These are phyloP conservation scores for Pachymerium ferrugineum DNA, from an alignment of 2,888 invertebrate genomes.

Conservation along the genomic window DNA sequence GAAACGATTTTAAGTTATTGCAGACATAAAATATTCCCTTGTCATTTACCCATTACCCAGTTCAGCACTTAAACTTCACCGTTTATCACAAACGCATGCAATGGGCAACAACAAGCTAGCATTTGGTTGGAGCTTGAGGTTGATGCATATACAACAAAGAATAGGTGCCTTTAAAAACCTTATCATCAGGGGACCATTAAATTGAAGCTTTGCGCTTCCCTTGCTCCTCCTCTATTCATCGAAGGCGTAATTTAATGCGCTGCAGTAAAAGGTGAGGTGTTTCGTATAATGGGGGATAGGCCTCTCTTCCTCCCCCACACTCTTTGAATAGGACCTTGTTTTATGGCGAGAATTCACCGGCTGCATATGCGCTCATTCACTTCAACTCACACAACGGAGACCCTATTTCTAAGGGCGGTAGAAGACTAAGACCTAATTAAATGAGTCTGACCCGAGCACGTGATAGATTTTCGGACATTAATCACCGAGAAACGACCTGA, in stretches of 20 bases:
- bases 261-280: constrained; percentile 20
- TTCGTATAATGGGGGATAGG: constrained; percentile 14
- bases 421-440: constrained; percentile 24
- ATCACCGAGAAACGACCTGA: constrained; percentile 23
- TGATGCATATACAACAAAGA: constrained; percentile 24
- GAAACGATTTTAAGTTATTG: constrained; percentile 7
- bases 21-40: neutral
- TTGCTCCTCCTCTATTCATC: constrained; percentile 23
- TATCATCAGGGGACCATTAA: constrained; percentile 24
- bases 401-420: constrained; percentile 7
- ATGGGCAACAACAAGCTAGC: constrained; percentile 16
- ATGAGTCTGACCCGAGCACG: constrained; percentile 11
- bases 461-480: constrained; percentile 27
- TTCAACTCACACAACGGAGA: neutral
- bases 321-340: neutral
- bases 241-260: constrained; percentile 24
- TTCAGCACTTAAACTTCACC: constrained; percentile 11
- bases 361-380: constrained; percentile 8
- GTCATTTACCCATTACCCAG: constrained; percentile 12
- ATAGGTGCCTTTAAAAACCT: constrained; percentile 22
- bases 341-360: constrained; percentile 25
- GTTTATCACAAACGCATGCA: constrained; percentile 16
- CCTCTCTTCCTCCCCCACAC: too few species aligned
- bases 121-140: neutral
- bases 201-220: constrained; percentile 25